Conservation (phyloP, 2,113 vertebrate genomes). For the Pluvianellus socialis region DNA sequence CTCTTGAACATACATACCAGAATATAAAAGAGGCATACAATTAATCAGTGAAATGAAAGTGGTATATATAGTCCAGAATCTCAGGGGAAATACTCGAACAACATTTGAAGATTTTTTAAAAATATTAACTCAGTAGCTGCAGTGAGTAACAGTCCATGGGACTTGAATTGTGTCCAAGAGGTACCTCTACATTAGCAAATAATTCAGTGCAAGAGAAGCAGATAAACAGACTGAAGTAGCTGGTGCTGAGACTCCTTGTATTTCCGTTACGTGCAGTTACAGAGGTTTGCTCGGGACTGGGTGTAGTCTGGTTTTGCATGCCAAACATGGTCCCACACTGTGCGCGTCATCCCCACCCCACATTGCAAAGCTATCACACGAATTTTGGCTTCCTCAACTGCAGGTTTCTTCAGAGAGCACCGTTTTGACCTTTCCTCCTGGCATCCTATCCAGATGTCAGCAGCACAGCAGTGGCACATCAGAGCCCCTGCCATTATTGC, state of each 20-base stretch:
- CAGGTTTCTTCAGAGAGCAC: background rate
- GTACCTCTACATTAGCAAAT: background rate
- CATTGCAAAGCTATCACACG: background rate
- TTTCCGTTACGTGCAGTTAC: background rate
- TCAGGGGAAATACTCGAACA: background rate
- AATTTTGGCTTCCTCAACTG: background rate
- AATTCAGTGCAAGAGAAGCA: background rate
- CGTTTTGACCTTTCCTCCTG: background rate
- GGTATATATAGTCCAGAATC: background rate
- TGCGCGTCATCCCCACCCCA: too few relatives aligned
- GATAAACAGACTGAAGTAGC: background rate
- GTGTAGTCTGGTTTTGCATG: background rate
- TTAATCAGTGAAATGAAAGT: background rate
- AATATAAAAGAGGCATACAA: background rate
- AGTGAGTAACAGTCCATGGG: background rate
- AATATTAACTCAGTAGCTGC: background rate
- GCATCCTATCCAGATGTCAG: background rate
- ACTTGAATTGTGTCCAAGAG: background rate
- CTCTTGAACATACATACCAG: background rate
- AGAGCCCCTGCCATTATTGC: background rate
- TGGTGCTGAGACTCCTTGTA: background rate
- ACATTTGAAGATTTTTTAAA: background rate
- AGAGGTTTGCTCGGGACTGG: background rate
- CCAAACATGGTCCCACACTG: background rate
- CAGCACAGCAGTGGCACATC: background rate